phyloP scores from a whole-genome alignment of 2,113 vertebrate species.

The Neoarius graeffei region DNA sequence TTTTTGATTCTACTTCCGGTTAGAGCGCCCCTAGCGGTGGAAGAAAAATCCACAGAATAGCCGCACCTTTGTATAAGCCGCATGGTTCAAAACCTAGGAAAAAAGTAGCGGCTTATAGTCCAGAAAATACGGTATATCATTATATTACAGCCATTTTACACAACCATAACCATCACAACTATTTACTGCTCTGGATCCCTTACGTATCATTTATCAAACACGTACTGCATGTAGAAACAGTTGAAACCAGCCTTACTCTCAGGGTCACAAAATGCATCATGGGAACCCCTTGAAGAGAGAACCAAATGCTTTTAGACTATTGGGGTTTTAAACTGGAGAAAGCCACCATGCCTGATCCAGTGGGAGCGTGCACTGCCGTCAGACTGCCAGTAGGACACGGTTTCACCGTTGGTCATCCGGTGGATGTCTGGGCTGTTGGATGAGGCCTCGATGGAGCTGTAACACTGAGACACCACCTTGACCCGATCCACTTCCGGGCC shows the following conservation, averaged over 20 bases:
- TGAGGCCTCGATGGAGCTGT: conserved; percentile 88
- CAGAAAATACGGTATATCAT: no score
- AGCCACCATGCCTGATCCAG: conserved; percentile 86
- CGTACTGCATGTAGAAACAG: not conserved
- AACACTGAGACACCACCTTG: conserved; percentile 91
- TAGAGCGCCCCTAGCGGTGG: no score
- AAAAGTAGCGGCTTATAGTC: no score
- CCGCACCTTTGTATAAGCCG: no score
- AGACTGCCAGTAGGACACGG: conserved; percentile 93
- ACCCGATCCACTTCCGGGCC: conserved; percentile 86
- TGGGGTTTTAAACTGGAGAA: not conserved
- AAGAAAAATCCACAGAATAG: no score
- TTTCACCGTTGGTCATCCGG: conserved; percentile 96
- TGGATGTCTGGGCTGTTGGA: conserved; percentile 87
- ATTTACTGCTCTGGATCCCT: not conserved
- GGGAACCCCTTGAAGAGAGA: not conserved
- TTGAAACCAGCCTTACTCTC: not conserved
- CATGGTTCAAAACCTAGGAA: no score
- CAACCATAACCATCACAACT: not conserved
- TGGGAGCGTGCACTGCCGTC: conserved; percentile 95
- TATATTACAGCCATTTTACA: not conserved
- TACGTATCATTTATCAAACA: not conserved
- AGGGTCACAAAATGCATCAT: not conserved
- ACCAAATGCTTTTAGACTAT: not conserved
- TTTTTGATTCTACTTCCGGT: no score